Conservation (phyloP, 2,888 invertebrate species). For the Eilema caniola region DNA sequence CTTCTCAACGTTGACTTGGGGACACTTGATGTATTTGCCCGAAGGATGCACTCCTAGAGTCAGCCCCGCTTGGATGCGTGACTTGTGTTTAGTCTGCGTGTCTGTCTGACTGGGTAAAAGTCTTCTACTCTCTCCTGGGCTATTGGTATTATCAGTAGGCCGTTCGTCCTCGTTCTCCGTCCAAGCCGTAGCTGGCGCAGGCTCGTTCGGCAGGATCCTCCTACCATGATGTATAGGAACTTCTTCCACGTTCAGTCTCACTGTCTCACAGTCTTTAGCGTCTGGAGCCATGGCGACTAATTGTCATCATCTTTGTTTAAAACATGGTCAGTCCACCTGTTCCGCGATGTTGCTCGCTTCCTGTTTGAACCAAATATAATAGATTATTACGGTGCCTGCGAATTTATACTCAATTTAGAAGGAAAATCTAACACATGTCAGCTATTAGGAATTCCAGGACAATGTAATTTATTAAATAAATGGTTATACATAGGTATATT, state of each 20-base stretch:
- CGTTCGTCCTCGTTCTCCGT: conserved; percentile 65
- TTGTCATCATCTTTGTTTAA: conserved; percentile 33
- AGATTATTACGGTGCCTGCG: conserved; percentile 25
- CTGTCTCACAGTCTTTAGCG: conserved; percentile 67
- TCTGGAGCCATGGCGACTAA: conserved; percentile 66
- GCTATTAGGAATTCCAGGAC: conserved; percentile 46
- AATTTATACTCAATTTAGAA: conserved; percentile 42
- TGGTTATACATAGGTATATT: background rate
- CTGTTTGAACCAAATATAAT: conserved; percentile 37
- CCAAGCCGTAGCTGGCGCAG: conserved; percentile 70
- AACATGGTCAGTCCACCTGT: conserved; percentile 22
- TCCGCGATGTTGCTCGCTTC: conserved; percentile 24
- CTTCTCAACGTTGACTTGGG: conserved; percentile 50
- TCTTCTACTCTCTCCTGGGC: conserved; percentile 70
- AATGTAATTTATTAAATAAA: conserved; percentile 10
- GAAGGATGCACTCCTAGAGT: conserved; percentile 64
- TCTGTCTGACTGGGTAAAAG: conserved; percentile 58
- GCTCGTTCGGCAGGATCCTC: conserved; percentile 62
- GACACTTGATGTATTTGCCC: conserved; percentile 54
- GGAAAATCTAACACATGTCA: conserved; percentile 45
- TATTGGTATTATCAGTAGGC: conserved; percentile 46
- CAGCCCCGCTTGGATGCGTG: conserved; percentile 69
- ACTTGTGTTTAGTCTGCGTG: conserved; percentile 48
- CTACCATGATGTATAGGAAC: conserved; percentile 60
- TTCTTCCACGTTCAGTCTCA: conserved; percentile 58